A percentile compares a stretch with the other conserved stretches of the same genome.
Conservation (phyloP, 2,888 invertebrate species). For the Laspeyria flexula region DNA sequence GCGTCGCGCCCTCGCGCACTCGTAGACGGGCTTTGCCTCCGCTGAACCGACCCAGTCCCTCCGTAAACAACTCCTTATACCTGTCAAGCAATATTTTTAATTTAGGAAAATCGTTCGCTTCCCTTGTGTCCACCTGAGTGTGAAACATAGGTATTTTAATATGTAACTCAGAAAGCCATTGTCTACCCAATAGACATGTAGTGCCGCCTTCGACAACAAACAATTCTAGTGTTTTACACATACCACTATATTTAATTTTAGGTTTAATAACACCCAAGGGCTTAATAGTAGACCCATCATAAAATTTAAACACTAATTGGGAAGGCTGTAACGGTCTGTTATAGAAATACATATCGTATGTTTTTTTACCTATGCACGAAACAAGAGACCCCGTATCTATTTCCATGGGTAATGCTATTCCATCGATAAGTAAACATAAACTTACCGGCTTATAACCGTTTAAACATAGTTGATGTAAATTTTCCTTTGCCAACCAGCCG, state of each 20-base stretch:
- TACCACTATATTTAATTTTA: neutral
- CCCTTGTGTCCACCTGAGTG: too few relatives aligned
- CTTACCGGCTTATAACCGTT: neutral
- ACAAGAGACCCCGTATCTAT: neutral
- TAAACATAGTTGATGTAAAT: neutral
- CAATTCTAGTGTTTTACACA: neutral
- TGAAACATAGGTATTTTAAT: too few relatives aligned
- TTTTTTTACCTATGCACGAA: neutral
- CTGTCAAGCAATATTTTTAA: too few relatives aligned
- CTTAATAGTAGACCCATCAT: neutral
- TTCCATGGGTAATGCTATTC: neutral
- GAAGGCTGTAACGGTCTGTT: neutral
- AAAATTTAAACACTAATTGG: neutral
- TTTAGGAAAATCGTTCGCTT: too few relatives aligned
- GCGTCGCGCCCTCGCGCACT: too few relatives aligned
- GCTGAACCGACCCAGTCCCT: too few relatives aligned
- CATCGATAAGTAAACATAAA: neutral
- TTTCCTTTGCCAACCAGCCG: too few relatives aligned
- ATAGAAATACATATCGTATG: neutral
- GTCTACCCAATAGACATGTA: neutral
- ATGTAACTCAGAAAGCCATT: too few relatives aligned
- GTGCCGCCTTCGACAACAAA: neutral
- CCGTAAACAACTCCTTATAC: too few relatives aligned
- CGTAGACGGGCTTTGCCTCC: too few relatives aligned
- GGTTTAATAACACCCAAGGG: neutral